Evolutionary conservation across 92 coral and sea anemone species (phyloP), one percentile per base, ranked within the genome.

Genomic region (Zoanthus sociatus): DNA sequence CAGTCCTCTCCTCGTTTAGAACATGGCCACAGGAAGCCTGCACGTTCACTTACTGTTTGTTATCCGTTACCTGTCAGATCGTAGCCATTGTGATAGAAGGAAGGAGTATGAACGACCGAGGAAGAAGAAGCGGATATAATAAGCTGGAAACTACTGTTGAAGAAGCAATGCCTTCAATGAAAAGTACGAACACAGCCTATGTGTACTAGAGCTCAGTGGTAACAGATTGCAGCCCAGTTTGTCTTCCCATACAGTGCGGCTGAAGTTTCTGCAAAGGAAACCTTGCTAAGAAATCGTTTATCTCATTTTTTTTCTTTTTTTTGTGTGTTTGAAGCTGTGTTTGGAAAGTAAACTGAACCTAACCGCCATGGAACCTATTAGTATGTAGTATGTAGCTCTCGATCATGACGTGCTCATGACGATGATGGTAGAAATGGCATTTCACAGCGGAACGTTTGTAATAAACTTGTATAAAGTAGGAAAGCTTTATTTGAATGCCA

Each of bases 81-180:
- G 77, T 97, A 17, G 99, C 99, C 30, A 88, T 97, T 66, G 86
- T 95, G 30, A 87, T 97, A 5, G 99, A 97, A 84, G 99, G 99
- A 47, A 89, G 91, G 31, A 91, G 61, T 48, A 79, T 79, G 20
- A 53, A 54, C 11, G 83, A 89, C 47, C 68, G 92, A 54, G 87
- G 92, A 42, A 77, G 85, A 12, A 92, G 96, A 26, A 87, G 83
- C 45, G 70, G 70, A 7, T 97, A 97, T 88, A 92, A 93, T 66
- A 95, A 90, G 87, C 91, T 95, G 87, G 99, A 97, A 84, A 95
- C 96, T 5, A 94, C 90, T 81, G 95, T 91, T 14, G 96, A 92
- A 67, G 98, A 95, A 66, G 96, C 95, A 77, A 93, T 93, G 95
- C 97, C 98, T 16, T 55, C 97, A 73, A 88, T 97, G 89, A 93